phyloP scores from a whole-genome alignment of 2,797 vertebrate genomes.

The Tiaroga cobitis region DNA sequence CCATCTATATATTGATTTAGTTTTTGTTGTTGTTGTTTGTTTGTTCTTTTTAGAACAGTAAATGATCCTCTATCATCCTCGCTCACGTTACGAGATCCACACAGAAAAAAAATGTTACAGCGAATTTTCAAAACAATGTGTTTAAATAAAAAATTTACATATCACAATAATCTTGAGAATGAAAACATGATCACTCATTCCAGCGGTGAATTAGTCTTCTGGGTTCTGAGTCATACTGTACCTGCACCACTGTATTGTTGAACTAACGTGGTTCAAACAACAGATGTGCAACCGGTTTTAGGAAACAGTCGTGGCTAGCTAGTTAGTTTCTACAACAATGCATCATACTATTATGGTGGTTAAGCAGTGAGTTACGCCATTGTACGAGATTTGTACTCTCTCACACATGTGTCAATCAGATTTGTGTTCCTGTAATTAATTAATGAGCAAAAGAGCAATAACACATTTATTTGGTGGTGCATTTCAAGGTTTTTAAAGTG shows the following conservation, averaged over 20 bases:
- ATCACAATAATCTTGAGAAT: no score
- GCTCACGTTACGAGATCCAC: no score
- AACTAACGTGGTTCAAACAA: not conserved
- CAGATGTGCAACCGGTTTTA: not conserved
- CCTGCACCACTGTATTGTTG: not conserved
- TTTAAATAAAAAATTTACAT: no score
- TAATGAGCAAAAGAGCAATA: conserved; percentile 5
- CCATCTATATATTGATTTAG: no score
- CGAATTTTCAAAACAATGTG: no score
- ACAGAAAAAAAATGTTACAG: no score
- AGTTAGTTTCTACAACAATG: not conserved
- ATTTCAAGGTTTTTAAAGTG: conserved; percentile 32
- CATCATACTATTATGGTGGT: not conserved
- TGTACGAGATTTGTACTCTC: not conserved
- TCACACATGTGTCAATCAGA: not conserved
- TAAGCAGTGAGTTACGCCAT: not conserved
- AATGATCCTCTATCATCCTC: no score
- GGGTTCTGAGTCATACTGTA: no score
- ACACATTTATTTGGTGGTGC: not conserved
- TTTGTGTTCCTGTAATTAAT: conserved; percentile 9
- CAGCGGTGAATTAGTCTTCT: no score
- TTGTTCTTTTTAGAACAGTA: no score
- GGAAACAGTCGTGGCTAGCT: not conserved
- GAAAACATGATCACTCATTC: no score
- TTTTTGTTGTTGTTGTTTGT: no score